Evolutionary conservation across 2,113 vertebrate genomes (phyloP).

Genomic region (Tragelaphus buxtoni): DNA sequence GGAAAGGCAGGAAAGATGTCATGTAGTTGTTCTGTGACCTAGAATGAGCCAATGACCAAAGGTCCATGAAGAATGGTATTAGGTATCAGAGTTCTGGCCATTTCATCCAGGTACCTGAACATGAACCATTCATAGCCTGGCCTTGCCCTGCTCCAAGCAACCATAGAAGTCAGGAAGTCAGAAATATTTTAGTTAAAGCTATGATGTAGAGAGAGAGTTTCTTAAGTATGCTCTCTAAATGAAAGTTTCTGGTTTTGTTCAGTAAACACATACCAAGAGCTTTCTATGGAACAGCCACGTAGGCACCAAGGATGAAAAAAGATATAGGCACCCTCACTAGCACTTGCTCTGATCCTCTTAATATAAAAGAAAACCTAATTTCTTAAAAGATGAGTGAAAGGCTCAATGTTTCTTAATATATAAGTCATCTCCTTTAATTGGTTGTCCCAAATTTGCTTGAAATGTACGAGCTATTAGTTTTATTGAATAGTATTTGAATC

Average conservation of each 20-base stretch:
- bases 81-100: neutral
- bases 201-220: neutral
- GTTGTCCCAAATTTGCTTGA: neutral
- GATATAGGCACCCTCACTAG: rapidly evolving
- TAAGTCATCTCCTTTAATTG: neutral
- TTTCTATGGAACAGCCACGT: neutral
- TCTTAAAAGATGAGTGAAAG: neutral
- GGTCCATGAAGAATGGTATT: too few species aligned
- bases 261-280: neutral
- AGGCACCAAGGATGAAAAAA: too few species aligned
- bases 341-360: neutral
- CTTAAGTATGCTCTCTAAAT: neutral
- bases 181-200: neutral
- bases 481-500: neutral
- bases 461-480: neutral
- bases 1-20: neutral
- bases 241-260: neutral
- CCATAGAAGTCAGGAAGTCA: neutral
- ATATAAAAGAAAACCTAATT: neutral
- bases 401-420: neutral
- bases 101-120: neutral
- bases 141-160: neutral
- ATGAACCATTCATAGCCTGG: neutral
- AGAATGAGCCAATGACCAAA: neutral
- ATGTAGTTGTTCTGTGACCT: neutral